Evolutionary conservation across 1,140 invertebrate genomes (phyloP), one percentile per base, ranked within the genome.

Genomic region (Euura saliciscinereae): DNA sequence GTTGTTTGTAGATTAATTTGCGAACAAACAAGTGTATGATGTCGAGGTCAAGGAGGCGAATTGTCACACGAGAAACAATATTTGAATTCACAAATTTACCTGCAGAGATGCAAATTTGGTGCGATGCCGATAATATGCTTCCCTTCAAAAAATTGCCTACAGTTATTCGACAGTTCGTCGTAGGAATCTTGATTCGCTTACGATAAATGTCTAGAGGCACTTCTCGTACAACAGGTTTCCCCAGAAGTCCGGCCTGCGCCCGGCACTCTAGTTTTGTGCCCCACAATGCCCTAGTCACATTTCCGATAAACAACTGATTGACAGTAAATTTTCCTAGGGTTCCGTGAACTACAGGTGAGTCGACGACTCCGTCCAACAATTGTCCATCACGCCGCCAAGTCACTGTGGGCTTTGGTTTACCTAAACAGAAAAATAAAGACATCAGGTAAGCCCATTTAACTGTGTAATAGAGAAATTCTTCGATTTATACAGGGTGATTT

Each of bases 311-410:
- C 74, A 94, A 84, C 78, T 92, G 91, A 85, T 93, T 94, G 68
- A 92, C 89, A 66, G 92, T 91, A 65, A 92, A 90, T 78, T 82
- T 88, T 72, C 78, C 84, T 5, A 87, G 85, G 11, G 87, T 81
- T n/a, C 85, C 88, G 73, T 87, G 84, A 71, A 89, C 85, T 10
- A 88, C 83, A 2, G 89, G 88, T 44, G 88, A 89, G 81, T 93
- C 93, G 76, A 90, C 89, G 45, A 90, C 89, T 71, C 89, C 89
- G 79, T 94, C 93, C 68, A 96, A 79, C 69, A 95, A 84, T 44
- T 90, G 88, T 68, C 90, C 90, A 75, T 93, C 92, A 74, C 91
- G 89, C 93, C 93, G 95, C 94, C 94, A 96, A 6, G 91, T 94
- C 45, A 96, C 90, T 70, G 90, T 88, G 2, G 94, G 94, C 45